These are phyloP conservation scores for Drosophila pallidifrons DNA, from an alignment of 1,140 invertebrate species.

Conservation along the genomic window DNA sequence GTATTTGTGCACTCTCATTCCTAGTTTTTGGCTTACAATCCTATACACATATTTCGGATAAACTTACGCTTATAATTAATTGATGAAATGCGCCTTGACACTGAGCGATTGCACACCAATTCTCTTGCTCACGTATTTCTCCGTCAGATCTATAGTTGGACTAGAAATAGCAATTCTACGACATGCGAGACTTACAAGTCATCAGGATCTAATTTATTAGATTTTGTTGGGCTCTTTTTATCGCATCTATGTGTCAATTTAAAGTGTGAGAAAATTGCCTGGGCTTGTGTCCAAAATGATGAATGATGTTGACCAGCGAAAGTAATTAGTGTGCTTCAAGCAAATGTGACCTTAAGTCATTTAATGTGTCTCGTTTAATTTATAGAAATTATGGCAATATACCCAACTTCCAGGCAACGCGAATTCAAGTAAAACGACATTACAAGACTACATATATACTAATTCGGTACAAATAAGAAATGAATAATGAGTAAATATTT, in stretches of 20 bases:
- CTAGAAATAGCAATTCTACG: constrained; percentile 26
- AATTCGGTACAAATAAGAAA: no score
- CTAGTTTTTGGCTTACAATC: constrained; percentile 9
- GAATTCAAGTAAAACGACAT: no score
- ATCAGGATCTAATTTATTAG: constrained; percentile 79
- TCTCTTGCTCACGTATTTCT: constrained; percentile 29
- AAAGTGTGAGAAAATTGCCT: constrained; percentile 77
- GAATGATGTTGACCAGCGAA: constrained; percentile 53
- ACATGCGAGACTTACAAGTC: constrained; percentile 48
- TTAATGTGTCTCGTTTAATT: neutral
- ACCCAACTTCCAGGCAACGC: no score
- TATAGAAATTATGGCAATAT: neutral
- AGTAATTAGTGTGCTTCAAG: constrained; percentile 56
- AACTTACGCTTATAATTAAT: constrained; percentile 72
- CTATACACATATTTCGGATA: constrained; percentile 7
- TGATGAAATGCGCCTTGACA: constrained; percentile 81
- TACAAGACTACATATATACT: no score
- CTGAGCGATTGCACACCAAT: constrained; percentile 69
- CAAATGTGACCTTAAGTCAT: neutral
- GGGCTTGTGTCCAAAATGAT: constrained; percentile 48
- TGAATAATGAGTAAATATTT: no score
- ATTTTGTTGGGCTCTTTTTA: constrained; percentile 31
- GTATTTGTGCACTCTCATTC: constrained; percentile 71
- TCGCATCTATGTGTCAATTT: constrained; percentile 72
- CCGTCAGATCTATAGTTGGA: constrained; percentile 28